A percentile compares a stretch with the other conserved stretches of the same genome.
phyloP scores from a whole-genome alignment of 2,113 vertebrate species.

The Zosterops pallidus region DNA sequence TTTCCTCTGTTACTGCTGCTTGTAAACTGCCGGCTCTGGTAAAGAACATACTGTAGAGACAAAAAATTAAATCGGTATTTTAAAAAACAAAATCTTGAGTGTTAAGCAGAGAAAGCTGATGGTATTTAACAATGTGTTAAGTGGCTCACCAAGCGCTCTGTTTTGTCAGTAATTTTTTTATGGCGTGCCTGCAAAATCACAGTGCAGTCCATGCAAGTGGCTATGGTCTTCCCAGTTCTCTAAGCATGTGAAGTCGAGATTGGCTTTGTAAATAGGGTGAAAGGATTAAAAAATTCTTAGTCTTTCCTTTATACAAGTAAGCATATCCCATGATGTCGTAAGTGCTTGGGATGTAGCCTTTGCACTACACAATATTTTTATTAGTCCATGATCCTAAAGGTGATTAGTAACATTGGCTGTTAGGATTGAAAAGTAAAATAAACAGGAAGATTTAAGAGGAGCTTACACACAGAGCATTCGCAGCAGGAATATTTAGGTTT shows the following conservation, averaged over 20 bases:
- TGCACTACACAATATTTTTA: neutral
- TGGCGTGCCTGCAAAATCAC: neutral
- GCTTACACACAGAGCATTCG: neutral
- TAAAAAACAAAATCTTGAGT: neutral
- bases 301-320: neutral
- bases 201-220: neutral
- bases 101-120: neutral
- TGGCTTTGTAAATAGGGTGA: neutral
- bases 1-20: neutral
- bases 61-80: neutral
- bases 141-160: neutral
- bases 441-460: constrained; percentile 10
- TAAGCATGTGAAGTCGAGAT: neutral
- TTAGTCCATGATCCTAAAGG: neutral
- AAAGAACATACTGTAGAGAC: neutral
- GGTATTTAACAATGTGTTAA: neutral
- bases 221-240: neutral
- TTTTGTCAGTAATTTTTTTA: neutral
- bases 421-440: neutral
- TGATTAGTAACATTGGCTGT: neutral
- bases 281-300: neutral
- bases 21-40: constrained; percentile 10
- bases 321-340: neutral
- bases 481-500: neutral
- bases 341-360: neutral